These are phyloP conservation scores for Drosophila novamexicana DNA, from an alignment of 1,140 invertebrate genomes.

Conservation along the genomic window DNA sequence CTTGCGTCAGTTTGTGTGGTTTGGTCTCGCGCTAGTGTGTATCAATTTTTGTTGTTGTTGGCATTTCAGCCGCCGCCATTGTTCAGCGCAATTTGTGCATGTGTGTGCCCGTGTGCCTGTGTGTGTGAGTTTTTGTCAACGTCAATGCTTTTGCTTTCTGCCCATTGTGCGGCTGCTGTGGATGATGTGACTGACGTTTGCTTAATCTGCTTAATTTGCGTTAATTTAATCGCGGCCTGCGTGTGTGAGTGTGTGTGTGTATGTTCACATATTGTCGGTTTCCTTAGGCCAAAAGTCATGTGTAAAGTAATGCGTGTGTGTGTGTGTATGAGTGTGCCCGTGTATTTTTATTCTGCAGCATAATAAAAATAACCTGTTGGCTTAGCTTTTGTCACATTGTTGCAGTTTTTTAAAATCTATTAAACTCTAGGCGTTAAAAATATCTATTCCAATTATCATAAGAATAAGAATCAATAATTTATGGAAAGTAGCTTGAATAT, in stretches of 20 bases:
- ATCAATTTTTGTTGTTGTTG: conserved; percentile 55
- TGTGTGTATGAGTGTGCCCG: conserved; percentile 6
- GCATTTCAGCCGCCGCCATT: conserved; percentile 47
- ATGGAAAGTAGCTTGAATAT: too few relatives aligned
- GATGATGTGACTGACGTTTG: conserved; percentile 71
- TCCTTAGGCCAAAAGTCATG: conserved; percentile 33
- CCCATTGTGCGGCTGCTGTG: conserved; percentile 47
- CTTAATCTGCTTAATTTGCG: conserved; percentile 74
- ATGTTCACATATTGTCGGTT: conserved; percentile 44
- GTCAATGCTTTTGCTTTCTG: conserved; percentile 70
- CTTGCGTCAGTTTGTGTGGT: conserved; percentile 43
- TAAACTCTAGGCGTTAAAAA: neutral
- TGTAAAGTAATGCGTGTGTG: neutral
- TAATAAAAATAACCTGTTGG: conserved; percentile 65
- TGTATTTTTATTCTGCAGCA: conserved; percentile 15
- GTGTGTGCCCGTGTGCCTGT: conserved; percentile 8
- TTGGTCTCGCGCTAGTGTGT: conserved; percentile 35
- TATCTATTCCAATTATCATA: too few relatives aligned
- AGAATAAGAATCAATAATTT: too few relatives aligned
- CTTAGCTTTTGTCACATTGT: neutral
- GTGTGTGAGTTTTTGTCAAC: conserved; percentile 33
- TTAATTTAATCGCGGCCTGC: conserved; percentile 68
- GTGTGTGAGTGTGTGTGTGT: conserved; percentile 8
- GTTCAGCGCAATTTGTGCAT: conserved; percentile 40
- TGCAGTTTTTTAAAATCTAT: neutral